These are phyloP conservation scores for Ctena decussata DNA, from an alignment of 2,888 invertebrate genomes.

Conservation along the genomic window DNA sequence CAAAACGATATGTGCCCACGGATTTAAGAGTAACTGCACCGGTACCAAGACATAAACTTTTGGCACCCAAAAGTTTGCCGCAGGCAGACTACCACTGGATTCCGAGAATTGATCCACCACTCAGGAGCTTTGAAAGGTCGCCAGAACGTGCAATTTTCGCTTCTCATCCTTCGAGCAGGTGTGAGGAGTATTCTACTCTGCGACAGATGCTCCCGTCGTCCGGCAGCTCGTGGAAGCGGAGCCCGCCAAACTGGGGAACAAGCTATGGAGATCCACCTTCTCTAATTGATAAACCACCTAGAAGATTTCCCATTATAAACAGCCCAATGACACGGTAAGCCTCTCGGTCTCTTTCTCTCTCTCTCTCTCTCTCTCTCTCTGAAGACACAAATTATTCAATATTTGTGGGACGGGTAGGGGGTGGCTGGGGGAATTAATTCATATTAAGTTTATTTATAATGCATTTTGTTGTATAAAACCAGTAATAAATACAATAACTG, in stretches of 20 bases:
- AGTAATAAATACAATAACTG: no score
- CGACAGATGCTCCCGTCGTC: constrained; percentile 83
- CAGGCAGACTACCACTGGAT: constrained; percentile 75
- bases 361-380: no score
- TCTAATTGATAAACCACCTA: constrained; percentile 46
- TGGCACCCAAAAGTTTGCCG: constrained; percentile 74
- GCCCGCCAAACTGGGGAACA: constrained; percentile 83
- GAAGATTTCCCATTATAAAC: constrained; percentile 79
- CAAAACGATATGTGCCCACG: constrained; percentile 81
- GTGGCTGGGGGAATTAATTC: no score
- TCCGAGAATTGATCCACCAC: constrained; percentile 71
- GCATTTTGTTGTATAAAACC: no score
- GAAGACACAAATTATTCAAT: no score
- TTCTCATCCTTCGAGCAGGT: constrained; percentile 76
- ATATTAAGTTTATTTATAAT: no score
- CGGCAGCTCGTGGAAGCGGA: constrained; percentile 63
- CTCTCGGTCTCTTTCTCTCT: no score
- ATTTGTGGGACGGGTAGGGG: no score
- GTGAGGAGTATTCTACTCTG: constrained; percentile 84
- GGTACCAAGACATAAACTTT: constrained; percentile 81
- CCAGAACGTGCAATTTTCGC: constrained; percentile 61
- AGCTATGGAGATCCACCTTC: constrained; percentile 69
- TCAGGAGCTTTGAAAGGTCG: constrained; percentile 71
- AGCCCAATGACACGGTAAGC: constrained; percentile 84
- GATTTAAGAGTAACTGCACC: constrained; percentile 82